A percentile compares a stretch with the other conserved stretches of the same genome.
These are phyloP conservation scores for Pipa parva DNA, from an alignment of 2,113 vertebrate species.

Conservation along the genomic window DNA sequence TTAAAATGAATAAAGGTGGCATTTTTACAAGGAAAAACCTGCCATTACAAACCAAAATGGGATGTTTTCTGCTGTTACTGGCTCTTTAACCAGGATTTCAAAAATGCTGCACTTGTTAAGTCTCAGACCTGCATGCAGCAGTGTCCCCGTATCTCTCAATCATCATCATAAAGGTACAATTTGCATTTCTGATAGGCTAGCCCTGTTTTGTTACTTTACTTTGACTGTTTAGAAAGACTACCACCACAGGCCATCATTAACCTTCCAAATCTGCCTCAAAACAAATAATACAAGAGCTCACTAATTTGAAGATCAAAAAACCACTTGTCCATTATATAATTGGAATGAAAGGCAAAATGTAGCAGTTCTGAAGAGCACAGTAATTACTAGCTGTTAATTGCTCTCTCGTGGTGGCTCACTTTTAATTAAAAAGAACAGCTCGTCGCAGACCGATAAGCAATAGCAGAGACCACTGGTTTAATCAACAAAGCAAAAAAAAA, in stretches of 20 bases:
- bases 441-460: slow-evolving; percentile 94
- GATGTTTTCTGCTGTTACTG: too few relatives aligned
- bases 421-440: slow-evolving; percentile 99
- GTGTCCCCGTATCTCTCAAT: slow-evolving; percentile 60
- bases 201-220: slow-evolving; percentile 70
- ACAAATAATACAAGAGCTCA: slow-evolving; percentile 98
- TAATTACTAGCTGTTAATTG: slow-evolving; percentile 99
- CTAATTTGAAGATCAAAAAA: slow-evolving; percentile 99
- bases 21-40: too few relatives aligned
- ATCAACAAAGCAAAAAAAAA: slow-evolving; percentile 99
- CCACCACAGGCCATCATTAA: slow-evolving; percentile 94
- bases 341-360: slow-evolving; percentile 96
- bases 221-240: slow-evolving; percentile 83
- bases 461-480: slow-evolving; percentile 86
- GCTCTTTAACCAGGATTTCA: slow-evolving; percentile 16
- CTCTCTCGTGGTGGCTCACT: slow-evolving; percentile 97
- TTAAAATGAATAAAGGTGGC: too few relatives aligned
- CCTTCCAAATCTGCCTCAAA: slow-evolving; percentile 94
- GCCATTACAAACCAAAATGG: too few relatives aligned
- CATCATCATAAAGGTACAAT: slow-evolving; percentile 86
- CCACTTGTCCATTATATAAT: slow-evolving; percentile 98
- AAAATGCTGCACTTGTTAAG: neutral
- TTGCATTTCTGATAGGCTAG: slow-evolving; percentile 85
- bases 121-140: slow-evolving; percentile 61
- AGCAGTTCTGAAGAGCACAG: slow-evolving; percentile 92